phyloP scores from a whole-genome alignment of 2,113 vertebrate species.

The Psammodynastes pulverulentus region DNA sequence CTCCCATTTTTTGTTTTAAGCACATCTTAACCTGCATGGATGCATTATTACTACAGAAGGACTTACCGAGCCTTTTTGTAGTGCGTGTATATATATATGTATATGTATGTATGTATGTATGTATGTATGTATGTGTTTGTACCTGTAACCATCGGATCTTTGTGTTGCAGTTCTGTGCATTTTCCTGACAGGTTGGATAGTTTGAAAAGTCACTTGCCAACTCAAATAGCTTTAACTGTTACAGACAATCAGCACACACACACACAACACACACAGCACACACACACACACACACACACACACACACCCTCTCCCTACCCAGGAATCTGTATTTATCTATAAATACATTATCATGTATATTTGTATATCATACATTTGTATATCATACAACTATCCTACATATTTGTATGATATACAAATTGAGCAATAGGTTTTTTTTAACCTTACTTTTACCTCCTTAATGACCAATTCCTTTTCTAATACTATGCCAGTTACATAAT shows the following conservation, averaged over 20 bases:
- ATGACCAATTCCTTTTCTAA: background rate
- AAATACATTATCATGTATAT: no score
- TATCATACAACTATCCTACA: no score
- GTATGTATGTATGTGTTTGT: background rate
- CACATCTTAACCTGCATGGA: background rate
- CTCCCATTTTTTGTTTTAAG: constrained; percentile 15
- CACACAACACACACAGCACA: background rate
- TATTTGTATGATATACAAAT: background rate
- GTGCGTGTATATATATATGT: background rate
- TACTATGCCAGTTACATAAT: background rate
- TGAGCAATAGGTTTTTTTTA: background rate
- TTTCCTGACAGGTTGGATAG: background rate
- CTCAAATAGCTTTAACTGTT: background rate
- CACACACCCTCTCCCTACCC: background rate
- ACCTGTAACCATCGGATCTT: background rate
- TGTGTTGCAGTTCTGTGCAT: background rate
- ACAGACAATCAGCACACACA: background rate
- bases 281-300: background rate
- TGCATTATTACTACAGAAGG: background rate
- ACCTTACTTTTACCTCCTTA: background rate
- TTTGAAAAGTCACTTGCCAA: background rate
- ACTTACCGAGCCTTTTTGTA: constrained; percentile 22
- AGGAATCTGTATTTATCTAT: background rate
- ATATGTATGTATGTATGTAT: no score
- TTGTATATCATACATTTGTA: no score